These are phyloP conservation scores for Synanthedon myopaeformis DNA, from an alignment of 2,888 invertebrate genomes.

Conservation along the genomic window DNA sequence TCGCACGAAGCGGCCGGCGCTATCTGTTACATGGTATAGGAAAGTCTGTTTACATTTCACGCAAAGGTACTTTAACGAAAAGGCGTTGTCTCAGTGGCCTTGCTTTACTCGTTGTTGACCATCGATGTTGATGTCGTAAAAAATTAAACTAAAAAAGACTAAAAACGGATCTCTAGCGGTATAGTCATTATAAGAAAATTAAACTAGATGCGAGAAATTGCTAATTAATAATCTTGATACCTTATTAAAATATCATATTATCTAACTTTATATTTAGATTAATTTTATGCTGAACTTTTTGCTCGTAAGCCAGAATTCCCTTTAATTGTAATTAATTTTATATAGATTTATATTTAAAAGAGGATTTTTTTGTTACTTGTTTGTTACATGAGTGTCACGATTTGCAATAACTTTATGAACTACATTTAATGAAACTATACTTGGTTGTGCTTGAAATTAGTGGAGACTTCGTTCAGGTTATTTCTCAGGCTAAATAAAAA, in stretches of 20 bases:
- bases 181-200: constrained; percentile 10
- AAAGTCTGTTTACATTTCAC: no score
- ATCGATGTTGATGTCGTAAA: not conserved
- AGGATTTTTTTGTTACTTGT: not conserved
- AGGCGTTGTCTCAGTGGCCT: no score
- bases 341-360: not conserved
- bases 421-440: not conserved
- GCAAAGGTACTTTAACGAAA: no score
- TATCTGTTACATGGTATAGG: no score
- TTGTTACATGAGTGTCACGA: not conserved
- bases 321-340: not conserved
- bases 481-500: not conserved
- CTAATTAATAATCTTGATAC: constrained; percentile 38
- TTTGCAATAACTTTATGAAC: not conserved
- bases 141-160: not conserved
- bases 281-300: constrained; percentile 54
- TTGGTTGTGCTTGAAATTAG: not conserved
- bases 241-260: constrained; percentile 15
- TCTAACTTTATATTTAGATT: constrained; percentile 17
- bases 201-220: constrained; percentile 8
- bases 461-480: not conserved
- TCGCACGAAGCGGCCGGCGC: no score
- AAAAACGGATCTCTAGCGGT: constrained; percentile 5
- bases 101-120: not conserved
- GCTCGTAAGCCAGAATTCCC: constrained; percentile 38